Percentiles rank a stretch among this genome's conserved stretches.
phyloP scores from a whole-genome alignment of 2,113 vertebrate species.

The Vulpes ferrilata region DNA sequence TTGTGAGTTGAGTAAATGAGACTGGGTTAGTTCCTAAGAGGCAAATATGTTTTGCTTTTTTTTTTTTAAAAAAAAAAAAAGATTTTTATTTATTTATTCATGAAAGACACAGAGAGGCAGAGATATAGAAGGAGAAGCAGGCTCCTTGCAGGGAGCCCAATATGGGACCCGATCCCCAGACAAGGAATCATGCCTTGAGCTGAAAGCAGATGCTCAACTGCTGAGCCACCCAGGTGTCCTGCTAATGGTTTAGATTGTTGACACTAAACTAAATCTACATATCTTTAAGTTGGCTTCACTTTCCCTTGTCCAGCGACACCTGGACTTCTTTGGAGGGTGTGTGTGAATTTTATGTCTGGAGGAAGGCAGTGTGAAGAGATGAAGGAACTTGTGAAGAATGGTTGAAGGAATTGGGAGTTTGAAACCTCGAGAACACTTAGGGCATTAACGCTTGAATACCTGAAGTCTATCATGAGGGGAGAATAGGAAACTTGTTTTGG shows the following conservation, averaged over 20 bases:
- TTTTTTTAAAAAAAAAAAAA: too few species aligned
- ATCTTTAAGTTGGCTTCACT: background rate
- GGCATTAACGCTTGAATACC: background rate
- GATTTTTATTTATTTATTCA: too few species aligned
- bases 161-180: too few species aligned
- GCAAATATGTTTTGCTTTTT: background rate
- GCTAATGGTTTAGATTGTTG: background rate
- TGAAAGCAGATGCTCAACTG: too few species aligned
- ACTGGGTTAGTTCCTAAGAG: background rate
- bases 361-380: background rate
- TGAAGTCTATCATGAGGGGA: background rate
- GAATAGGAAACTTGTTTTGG: background rate
- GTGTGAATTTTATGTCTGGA: background rate
- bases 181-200: too few species aligned
- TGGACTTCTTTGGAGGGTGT: background rate
- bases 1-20: background rate
- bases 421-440: background rate
- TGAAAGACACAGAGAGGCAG: too few species aligned
- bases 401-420: slow-evolving; percentile 19
- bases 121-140: too few species aligned
- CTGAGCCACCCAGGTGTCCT: too few species aligned
- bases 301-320: background rate
- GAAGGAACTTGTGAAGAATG: background rate
- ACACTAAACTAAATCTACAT: background rate
- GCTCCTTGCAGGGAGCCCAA: too few species aligned